Evolutionary conservation across 1,140 invertebrate species (phyloP), one percentile per base, ranked within the genome.

Genomic region (Ceratina japonica): DNA sequence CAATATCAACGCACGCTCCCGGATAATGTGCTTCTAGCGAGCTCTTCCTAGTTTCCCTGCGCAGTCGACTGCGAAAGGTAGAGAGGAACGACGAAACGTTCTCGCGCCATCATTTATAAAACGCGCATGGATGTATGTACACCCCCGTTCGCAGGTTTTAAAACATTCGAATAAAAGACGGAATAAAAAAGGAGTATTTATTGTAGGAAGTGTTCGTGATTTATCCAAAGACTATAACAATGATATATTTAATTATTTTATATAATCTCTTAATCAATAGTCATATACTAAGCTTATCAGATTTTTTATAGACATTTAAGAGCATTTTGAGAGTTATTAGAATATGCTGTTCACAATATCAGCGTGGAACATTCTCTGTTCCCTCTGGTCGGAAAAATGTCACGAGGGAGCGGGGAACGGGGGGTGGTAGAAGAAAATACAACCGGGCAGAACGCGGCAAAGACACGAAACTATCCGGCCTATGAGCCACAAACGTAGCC

Each of bases 31-130:
- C 59, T 56, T 22, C 68, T 54, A 75, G 56, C 71, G 31, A 68
- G 71, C 20, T 58, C 22, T 24, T 74, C 22, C 81, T 72, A 83
- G 80, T 75, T 75, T 65, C 44, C 65, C 20, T 3, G n/a, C n/a
- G 68, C 74, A 83, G 72, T 70, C 71, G 20, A 51, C 64, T 69
- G 81, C 44, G 72, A 75, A 79, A 80, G 68, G 37, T 68, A 66
- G 66, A 80, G 66, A 63, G 61, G 61, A 68, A 80, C 61, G 68
- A 66, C 66, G 58, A 80, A 83, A 83, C 72, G 56, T 83, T 73
- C 75, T 75, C 82, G 24, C 82, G 71, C 77, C 83, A 84, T 72
- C 82, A 72, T 84, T 84, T 83, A 65, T 75, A 75, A n/a, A n/a
- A 37, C 76, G 37, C 10, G 37, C 10, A 44, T 44, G 37, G 3